Percentiles rank a stretch among this genome's conserved stretches.
Evolutionary conservation across 92 coral and sea anemone genomes (phyloP).

Genomic region (Porites lobata): DNA sequence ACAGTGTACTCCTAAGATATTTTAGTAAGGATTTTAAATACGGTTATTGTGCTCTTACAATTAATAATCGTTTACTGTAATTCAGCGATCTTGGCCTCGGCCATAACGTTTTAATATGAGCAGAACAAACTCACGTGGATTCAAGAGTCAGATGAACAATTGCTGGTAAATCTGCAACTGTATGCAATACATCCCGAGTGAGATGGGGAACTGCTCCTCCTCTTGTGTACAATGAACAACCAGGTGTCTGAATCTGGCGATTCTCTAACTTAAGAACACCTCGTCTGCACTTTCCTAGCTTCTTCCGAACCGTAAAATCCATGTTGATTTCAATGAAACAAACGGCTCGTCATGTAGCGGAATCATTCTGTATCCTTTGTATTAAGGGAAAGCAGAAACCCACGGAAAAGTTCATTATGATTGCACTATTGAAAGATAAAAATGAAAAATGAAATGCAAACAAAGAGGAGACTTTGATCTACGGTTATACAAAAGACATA

Average conservation of each 20-base stretch:
- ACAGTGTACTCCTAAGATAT: no score
- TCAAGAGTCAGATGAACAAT: slow-evolving; percentile 87
- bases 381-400: not conserved
- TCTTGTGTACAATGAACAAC: slow-evolving; percentile 86
- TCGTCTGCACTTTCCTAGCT: slow-evolving; percentile 41
- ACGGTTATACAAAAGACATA: not conserved
- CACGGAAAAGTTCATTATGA: not conserved
- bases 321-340: slow-evolving; percentile 56
- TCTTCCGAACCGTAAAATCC: slow-evolving; percentile 14
- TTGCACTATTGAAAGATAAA: not conserved
- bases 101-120: not conserved
- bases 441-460: not conserved
- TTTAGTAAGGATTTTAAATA: no score
- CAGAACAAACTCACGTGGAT: slow-evolving; percentile 78
- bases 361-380: not conserved
- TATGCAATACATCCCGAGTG: slow-evolving; percentile 62
- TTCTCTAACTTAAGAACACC: slow-evolving; percentile 68
- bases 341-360: not conserved
- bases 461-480: not conserved
- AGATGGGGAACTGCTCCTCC: slow-evolving; percentile 94
- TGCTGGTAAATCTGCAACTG: slow-evolving; percentile 56
- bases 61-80: not conserved
- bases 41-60: no score
- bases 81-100: not conserved
- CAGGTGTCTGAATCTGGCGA: slow-evolving; percentile 76